Evolutionary conservation across 2,113 vertebrate species (phyloP).

Genomic region (Myotis yumanensis): DNA sequence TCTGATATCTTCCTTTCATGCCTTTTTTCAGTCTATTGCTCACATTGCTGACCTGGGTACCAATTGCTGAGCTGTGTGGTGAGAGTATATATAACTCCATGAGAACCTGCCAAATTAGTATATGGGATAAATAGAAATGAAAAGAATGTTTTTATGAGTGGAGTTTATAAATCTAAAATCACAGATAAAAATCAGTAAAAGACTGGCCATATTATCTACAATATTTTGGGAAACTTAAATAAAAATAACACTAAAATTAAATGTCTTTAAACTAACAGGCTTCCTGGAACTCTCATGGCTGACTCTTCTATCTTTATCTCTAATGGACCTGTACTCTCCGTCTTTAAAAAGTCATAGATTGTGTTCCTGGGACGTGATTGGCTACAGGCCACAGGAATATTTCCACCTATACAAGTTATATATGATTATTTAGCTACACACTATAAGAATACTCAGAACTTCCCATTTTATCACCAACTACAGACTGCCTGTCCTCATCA

Average conservation of each 20-base stretch:
- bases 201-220: background rate
- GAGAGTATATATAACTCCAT: background rate
- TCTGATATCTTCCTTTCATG: background rate
- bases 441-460: background rate
- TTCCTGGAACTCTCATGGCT: background rate
- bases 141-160: background rate
- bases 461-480: background rate
- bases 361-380: background rate
- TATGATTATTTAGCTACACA: background rate
- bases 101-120: background rate
- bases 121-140: background rate
- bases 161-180: background rate
- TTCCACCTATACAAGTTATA: background rate
- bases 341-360: background rate
- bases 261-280: background rate
- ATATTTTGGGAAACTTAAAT: background rate
- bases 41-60: background rate
- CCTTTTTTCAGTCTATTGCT: background rate
- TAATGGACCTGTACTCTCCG: rapidly evolving
- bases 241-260: background rate
- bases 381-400: background rate
- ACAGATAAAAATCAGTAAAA: background rate
- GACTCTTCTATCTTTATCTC: background rate
- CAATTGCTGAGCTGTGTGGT: background rate
- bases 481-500: background rate